Conservation (phyloP, 2,113 vertebrate species). For the Syngnathus scovelli region DNA sequence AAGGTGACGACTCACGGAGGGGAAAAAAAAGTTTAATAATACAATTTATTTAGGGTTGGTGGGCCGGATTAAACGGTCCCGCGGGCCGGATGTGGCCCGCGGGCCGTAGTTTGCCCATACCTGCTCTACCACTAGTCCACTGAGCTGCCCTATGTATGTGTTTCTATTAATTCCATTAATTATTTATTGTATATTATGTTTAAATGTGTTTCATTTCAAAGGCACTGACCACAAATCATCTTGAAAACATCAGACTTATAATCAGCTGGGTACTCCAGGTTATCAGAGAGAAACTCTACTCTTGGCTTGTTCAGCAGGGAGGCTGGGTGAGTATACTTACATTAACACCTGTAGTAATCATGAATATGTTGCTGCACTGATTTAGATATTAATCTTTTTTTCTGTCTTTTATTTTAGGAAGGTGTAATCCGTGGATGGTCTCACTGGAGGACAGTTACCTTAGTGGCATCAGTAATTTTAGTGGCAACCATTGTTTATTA, state of each 20-base stretch:
- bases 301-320: slow-evolving; percentile 71
- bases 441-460: slow-evolving; percentile 58
- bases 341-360: neutral
- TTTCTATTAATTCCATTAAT: neutral
- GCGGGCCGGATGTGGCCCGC: too few species aligned
- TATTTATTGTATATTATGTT: neutral
- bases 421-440: slow-evolving; percentile 59
- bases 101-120: too few species aligned
- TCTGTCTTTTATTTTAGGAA: slow-evolving; percentile 35
- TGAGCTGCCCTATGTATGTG: neutral
- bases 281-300: slow-evolving; percentile 60
- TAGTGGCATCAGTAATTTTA: slow-evolving; percentile 61
- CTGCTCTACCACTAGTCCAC: too few species aligned
- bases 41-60: too few species aligned
- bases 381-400: neutral
- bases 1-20: too few species aligned
- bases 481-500: slow-evolving; percentile 60
- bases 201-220: slow-evolving; percentile 27
- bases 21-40: too few species aligned
- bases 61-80: too few species aligned
- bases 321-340: slow-evolving; percentile 69
- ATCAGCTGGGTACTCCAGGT: slow-evolving; percentile 72
- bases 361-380: neutral
- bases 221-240: slow-evolving; percentile 66
- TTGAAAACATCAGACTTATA: slow-evolving; percentile 61